Base-by-base conservation (phyloP, 1,140 invertebrate species). In the Leucophenga varia region DNA sequence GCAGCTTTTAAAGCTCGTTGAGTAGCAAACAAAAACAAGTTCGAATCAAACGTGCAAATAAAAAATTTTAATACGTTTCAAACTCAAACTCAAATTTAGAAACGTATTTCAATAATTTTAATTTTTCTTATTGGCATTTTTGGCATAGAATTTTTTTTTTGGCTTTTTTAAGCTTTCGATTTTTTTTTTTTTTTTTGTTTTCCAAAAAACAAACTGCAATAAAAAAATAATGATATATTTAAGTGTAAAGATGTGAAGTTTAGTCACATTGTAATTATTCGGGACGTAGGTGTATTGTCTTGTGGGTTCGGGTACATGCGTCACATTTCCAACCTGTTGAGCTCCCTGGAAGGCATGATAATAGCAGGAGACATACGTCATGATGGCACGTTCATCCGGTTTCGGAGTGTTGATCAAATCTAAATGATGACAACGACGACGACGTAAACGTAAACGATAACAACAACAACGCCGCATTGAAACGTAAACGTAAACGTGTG, bases 281-380 rank as follows among this genome's bases (percentile, higher is more conserved):
- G 71, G 67, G 67, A 73, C 67, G 72, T 74, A 74, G 68, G 68
- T 71, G 72, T 75, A 75, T 74, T 70, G 60, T 72, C 72, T 71
- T 75, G 72, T 71, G 67, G 72, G 71, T 75, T 74, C 68, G 68
- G 73, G 68, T 71, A 74, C 65, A 74, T 77, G 79, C 78, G 77
- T 76, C 77, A 77, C 75, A 76, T 76, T 77, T 71, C 75, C 77
- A 84, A 97, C 93, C 93, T 96, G 92, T 81, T 95, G 92, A 68
- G 92, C 92, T 80, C 93, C 93, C 83, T 95, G 93, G 89, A 97
- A 96, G 77, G 94, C 94, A 82, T 97, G 94, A 83, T 97, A 97
- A 86, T 95, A 97, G 85, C 94, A 97, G 77, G 93, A 96, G 77
- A 97, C 93, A 79, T 97, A 97, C 74, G 94, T 97, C 93, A 97